phyloP scores from a whole-genome alignment of 2,888 invertebrate species.

The Phengaris alcon region DNA sequence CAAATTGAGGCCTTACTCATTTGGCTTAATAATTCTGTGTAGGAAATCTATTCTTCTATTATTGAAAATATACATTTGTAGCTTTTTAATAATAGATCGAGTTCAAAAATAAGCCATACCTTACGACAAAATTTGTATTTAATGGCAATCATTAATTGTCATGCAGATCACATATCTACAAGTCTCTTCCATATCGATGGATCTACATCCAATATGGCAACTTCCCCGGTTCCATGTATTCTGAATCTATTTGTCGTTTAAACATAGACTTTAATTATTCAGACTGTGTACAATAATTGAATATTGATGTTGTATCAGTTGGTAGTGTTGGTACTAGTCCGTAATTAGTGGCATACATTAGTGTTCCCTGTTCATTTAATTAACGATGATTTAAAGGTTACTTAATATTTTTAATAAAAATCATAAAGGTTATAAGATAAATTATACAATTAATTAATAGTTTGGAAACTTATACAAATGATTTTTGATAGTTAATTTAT shows the following conservation, averaged over 20 bases:
- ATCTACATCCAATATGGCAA: background rate
- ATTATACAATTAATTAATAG: background rate
- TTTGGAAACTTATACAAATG: too few species aligned
- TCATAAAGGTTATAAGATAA: background rate
- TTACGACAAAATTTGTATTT: background rate
- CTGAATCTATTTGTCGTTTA: constrained; percentile 3
- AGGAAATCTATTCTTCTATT: too few species aligned
- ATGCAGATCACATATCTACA: background rate
- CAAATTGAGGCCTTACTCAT: too few species aligned
- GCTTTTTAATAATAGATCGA: too few species aligned
- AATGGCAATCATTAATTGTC: background rate
- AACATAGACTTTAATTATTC: constrained; percentile 6
- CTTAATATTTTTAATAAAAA: background rate
- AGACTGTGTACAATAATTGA: constrained; percentile 12
- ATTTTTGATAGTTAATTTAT: too few species aligned
- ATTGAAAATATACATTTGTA: too few species aligned
- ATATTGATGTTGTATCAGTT: constrained; percentile 9
- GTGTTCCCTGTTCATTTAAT: constrained; percentile 14
- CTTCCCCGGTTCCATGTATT: constrained; percentile 11
- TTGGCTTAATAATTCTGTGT: too few species aligned
- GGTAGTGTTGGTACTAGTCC: constrained; percentile 6
- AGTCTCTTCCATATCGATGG: background rate
- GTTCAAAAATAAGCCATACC: too few species aligned
- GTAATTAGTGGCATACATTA: background rate
- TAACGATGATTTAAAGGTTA: constrained; percentile 2